Base-by-base conservation (phyloP, 1,140 invertebrate species). In the Orchesella cincta region DNA sequence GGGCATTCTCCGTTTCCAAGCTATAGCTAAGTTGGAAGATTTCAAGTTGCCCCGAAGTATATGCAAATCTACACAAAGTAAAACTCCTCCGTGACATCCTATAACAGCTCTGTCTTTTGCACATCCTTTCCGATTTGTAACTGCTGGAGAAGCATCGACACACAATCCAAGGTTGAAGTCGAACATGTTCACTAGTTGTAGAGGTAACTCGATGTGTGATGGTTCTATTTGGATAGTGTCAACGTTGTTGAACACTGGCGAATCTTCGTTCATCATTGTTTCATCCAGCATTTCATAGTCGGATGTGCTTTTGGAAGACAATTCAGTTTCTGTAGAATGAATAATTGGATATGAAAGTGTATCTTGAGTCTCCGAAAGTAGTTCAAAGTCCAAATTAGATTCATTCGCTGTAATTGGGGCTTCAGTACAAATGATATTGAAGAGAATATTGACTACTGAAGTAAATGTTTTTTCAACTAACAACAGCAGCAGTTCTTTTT, bases 161-260 rank as follows among this genome's bases (percentile, higher is more conserved):
- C 92, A 93, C 84, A 92, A 92, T 72, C 88, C 85, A 70, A 92
- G 88, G 84, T 92, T 84, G 84, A 87, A 88, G 51, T 85, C 86
- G 88, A 89, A 91, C 2, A 31, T 18, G 33, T 14, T 67, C 26
- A 31, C 31, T 31, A 31, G 31, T 8, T 33, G 1, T 84, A 75
- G 18, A 26, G 12, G 62, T 26, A 29, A 31, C 3, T 12, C 14
- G 23, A 57, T 57, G 54, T 57, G 14, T 57, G 3, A 12, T 8
- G 18, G 5, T 46, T 46, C 39, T 46, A 18, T 8, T 46, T 18
- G 18, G 5, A 5, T 18, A 46, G 39, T 18, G 39, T 18, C 39
- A 8, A 5, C 39, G 5, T 18, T 18, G 18, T 8, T 18, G 39
- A 46, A 5, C 39, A 46, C 5, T 18, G 39, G 39, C 39, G 39